Evolutionary conservation across 2,888 invertebrate genomes (phyloP).

Genomic region (Lissocephala sabroskyi): DNA sequence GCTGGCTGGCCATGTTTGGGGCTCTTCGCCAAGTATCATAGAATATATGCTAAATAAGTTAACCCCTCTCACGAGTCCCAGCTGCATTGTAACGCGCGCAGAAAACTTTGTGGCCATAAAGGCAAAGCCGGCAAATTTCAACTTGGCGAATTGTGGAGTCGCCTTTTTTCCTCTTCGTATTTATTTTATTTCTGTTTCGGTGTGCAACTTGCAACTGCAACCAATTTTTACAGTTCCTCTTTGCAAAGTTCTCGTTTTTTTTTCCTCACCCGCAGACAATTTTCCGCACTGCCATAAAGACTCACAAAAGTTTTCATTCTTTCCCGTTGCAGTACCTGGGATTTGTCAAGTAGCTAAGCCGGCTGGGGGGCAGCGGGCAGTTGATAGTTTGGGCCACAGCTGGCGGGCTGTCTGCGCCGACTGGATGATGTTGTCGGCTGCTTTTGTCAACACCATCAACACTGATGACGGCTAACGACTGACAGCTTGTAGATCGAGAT

Average conservation of each 20-base stretch:
- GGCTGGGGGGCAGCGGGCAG: background rate
- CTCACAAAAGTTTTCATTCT: slow-evolving; percentile 56
- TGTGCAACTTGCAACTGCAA: slow-evolving; percentile 21
- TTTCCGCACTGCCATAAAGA: slow-evolving; percentile 38
- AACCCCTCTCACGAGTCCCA: slow-evolving; percentile 27
- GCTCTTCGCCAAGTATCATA: slow-evolving; percentile 22
- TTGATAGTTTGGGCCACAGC: slow-evolving; percentile 34
- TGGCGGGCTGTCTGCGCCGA: slow-evolving; percentile 61
- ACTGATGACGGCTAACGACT: slow-evolving; percentile 33
- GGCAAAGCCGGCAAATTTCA: slow-evolving; percentile 27
- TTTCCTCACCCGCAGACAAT: slow-evolving; percentile 24
- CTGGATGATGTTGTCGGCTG: slow-evolving; percentile 62
- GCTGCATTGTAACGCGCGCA: slow-evolving; percentile 22
- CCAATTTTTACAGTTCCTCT: slow-evolving; percentile 51
- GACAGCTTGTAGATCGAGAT: slow-evolving; percentile 36
- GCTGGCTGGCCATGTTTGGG: slow-evolving; percentile 41
- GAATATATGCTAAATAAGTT: slow-evolving; percentile 55
- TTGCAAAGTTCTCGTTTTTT: slow-evolving; percentile 4
- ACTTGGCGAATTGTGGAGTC: background rate
- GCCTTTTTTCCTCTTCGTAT: slow-evolving; percentile 36
- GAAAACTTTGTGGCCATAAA: slow-evolving; percentile 33
- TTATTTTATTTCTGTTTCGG: slow-evolving; percentile 55
- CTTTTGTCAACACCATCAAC: slow-evolving; percentile 61
- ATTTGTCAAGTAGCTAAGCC: slow-evolving; percentile 35
- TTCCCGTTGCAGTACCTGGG: slow-evolving; percentile 62